Evolutionary conservation across 2,113 vertebrate genomes (phyloP).

Genomic region (Nothobranchius furzeri): DNA sequence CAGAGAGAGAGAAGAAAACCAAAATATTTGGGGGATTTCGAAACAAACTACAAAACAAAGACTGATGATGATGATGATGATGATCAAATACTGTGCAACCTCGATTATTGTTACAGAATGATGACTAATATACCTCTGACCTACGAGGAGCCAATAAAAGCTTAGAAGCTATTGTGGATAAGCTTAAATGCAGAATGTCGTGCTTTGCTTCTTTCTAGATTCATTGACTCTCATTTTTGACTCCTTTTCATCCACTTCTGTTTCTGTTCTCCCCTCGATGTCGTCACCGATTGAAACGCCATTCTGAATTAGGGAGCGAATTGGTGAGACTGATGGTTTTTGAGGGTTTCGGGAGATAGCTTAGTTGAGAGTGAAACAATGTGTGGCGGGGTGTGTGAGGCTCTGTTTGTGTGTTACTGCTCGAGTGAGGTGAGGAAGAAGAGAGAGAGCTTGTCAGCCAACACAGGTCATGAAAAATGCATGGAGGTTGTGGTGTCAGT

Average conservation of each 20-base stretch:
- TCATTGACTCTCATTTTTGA: slow-evolving; percentile 59
- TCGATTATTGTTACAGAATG: too few relatives aligned
- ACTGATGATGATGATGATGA: too few relatives aligned
- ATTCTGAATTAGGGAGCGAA: slow-evolving; percentile 68
- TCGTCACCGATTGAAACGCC: slow-evolving; percentile 63
- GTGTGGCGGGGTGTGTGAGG: slow-evolving; percentile 34
- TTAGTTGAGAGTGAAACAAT: slow-evolving; percentile 56
- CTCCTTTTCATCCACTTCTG: slow-evolving; percentile 60
- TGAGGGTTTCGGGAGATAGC: slow-evolving; percentile 61
- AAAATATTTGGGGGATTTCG: too few relatives aligned
- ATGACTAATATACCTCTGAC: too few relatives aligned
- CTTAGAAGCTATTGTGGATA: slow-evolving; percentile 36
- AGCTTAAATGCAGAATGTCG: slow-evolving; percentile 45
- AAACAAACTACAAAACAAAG: too few relatives aligned
- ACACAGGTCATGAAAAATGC: slow-evolving; percentile 72
- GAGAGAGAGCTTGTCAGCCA: slow-evolving; percentile 58
- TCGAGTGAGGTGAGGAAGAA: slow-evolving; percentile 29
- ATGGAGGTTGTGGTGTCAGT: slow-evolving; percentile 70
- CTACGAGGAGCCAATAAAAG: neutral
- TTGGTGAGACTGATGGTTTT: slow-evolving; percentile 69
- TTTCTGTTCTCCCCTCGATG: slow-evolving; percentile 46
- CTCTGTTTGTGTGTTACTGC: slow-evolving; percentile 30
- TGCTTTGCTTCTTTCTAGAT: slow-evolving; percentile 45
- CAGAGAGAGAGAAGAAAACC: too few relatives aligned
- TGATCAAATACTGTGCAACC: too few relatives aligned